Evolutionary conservation across 2,113 vertebrate genomes (phyloP).

Genomic region (Xyrauchen texanus): DNA sequence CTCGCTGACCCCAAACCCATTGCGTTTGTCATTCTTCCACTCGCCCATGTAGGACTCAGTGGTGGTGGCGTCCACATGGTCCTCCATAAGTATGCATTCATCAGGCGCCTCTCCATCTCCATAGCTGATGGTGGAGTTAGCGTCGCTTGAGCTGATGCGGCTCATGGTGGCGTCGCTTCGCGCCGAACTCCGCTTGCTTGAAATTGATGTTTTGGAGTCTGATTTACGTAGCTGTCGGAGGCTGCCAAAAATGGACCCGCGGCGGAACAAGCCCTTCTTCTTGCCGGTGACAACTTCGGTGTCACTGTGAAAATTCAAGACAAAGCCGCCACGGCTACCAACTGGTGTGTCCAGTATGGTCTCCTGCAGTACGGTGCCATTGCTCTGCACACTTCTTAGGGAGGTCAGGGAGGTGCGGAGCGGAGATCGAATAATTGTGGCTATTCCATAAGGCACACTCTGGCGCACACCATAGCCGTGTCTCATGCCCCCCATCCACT

Average conservation of each 20-base stretch:
- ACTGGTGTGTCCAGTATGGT: slow-evolving; percentile 81
- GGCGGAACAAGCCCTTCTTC: slow-evolving; percentile 92
- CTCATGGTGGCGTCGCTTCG: slow-evolving; percentile 96
- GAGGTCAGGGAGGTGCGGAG: slow-evolving; percentile 94
- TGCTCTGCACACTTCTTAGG: slow-evolving; percentile 94
- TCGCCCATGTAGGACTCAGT: slow-evolving; percentile 97
- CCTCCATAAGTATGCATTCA: slow-evolving; percentile 87
- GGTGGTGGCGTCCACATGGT: slow-evolving; percentile 96
- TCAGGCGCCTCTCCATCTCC: slow-evolving; percentile 87
- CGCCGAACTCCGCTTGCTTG: slow-evolving; percentile 96
- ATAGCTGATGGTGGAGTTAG: slow-evolving; percentile 95
- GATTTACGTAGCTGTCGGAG: slow-evolving; percentile 91
- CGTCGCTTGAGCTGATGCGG: slow-evolving; percentile 95
- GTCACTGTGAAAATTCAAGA: slow-evolving; percentile 94
- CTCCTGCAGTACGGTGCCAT: slow-evolving; percentile 89
- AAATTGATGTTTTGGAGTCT: slow-evolving; percentile 95
- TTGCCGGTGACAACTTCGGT: slow-evolving; percentile 85
- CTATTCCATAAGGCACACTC: slow-evolving; percentile 97
- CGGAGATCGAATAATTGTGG: slow-evolving; percentile 93
- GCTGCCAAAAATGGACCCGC: slow-evolving; percentile 93
- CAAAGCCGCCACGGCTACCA: slow-evolving; percentile 92
- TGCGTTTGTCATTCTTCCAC: slow-evolving; percentile 98
- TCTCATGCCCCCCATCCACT: slow-evolving; percentile 98
- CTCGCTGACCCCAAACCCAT: slow-evolving; percentile 94
- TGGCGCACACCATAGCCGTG: slow-evolving; percentile 96